A percentile compares a stretch with the other conserved stretches of the same genome.
Conservation (phyloP, 1,140 invertebrate species). For the Macrotrachela quadricornifera region DNA sequence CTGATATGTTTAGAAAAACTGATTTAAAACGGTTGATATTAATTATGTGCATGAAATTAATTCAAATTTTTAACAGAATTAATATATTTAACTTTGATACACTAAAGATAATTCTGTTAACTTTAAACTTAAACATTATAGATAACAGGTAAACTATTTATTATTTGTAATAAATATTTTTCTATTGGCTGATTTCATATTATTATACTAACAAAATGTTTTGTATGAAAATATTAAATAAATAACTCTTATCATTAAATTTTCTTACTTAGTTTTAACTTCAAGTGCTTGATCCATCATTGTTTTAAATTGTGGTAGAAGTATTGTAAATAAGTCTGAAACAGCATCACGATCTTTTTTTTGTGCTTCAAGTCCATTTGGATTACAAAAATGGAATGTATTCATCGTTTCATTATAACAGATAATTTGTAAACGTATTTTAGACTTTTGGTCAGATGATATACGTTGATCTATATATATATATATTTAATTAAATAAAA, state of each 20-base stretch:
- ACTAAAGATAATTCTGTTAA: no score
- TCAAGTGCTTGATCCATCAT: slow-evolving; percentile 67
- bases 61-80: no score
- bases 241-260: neutral
- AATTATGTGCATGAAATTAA: no score
- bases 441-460: slow-evolving; percentile 86
- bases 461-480: slow-evolving; percentile 68
- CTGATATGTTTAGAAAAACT: no score
- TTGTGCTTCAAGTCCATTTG: slow-evolving; percentile 53
- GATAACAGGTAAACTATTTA: no score
- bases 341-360: slow-evolving; percentile 71
- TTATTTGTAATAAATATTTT: no score
- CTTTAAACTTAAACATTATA: no score
- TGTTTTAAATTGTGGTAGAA: slow-evolving; percentile 78
- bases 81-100: no score
- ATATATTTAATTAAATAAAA: neutral
- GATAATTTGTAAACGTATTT: slow-evolving; percentile 93
- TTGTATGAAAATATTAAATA: neutral
- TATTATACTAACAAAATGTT: neutral
- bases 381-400: slow-evolving; percentile 92
- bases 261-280: slow-evolving; percentile 31
- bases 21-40: no score
- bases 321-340: slow-evolving; percentile 67
- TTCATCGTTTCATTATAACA: slow-evolving; percentile 65
- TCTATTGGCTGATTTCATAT: no score